Conservation (phyloP, 2,888 invertebrate species). For the Prostheceraeus crozeri region DNA sequence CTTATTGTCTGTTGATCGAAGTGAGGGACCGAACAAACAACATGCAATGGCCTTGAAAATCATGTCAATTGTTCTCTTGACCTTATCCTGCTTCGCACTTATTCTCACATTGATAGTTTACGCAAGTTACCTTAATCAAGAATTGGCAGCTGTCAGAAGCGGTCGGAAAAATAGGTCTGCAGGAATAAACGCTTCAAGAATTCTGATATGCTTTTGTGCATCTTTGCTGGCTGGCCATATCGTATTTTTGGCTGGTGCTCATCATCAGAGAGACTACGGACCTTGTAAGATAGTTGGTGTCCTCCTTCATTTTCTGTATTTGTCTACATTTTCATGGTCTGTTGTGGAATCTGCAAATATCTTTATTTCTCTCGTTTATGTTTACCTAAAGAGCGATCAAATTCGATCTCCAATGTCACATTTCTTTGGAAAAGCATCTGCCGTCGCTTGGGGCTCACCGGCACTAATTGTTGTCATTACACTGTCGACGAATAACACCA, state of each 20-base stretch:
- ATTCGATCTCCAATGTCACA: background rate
- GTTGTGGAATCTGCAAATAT: background rate
- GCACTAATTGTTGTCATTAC: background rate
- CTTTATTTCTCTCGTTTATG: background rate
- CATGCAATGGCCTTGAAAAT: background rate
- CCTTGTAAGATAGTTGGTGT: background rate
- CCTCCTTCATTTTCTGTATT: conserved; percentile 7
- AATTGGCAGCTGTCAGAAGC: background rate
- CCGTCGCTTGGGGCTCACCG: conserved; percentile 6
- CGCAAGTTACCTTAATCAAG: background rate
- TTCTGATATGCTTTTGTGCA: conserved; percentile 2
- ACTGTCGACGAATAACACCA: background rate
- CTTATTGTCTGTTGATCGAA: background rate
- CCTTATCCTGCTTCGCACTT: background rate
- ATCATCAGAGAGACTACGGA: background rate
- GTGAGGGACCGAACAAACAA: background rate
- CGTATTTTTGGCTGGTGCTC: background rate
- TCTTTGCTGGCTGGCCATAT: background rate
- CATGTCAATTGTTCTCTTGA: background rate
- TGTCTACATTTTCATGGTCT: conserved; percentile 12
- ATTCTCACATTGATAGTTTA: background rate
- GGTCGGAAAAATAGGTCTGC: no score
- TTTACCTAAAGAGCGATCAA: conserved; percentile 9
- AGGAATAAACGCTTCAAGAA: background rate
- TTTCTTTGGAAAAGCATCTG: background rate